These are phyloP conservation scores for Lathronympha strigana DNA, from an alignment of 2,888 invertebrate genomes.

Conservation along the genomic window DNA sequence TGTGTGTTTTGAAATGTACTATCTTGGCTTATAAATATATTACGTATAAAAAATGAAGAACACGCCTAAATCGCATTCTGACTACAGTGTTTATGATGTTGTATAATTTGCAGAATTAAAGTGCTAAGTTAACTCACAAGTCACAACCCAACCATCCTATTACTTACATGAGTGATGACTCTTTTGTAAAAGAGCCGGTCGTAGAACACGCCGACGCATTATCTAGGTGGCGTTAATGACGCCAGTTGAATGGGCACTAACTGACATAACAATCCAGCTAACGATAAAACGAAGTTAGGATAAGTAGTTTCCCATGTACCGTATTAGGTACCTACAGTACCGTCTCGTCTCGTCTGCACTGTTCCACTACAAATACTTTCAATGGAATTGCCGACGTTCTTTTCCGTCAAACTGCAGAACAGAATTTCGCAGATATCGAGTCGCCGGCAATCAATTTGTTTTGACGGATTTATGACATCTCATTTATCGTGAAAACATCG, in stretches of 20 bases:
- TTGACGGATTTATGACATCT: conserved; percentile 62
- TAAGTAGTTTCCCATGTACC: conserved; percentile 82
- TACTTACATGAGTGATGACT: conserved; percentile 29
- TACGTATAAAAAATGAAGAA: too few relatives aligned
- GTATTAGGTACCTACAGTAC: conserved; percentile 43
- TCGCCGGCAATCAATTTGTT: conserved; percentile 61
- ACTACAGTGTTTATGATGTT: background rate
- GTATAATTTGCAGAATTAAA: conserved; percentile 11
- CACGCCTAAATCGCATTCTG: too few relatives aligned
- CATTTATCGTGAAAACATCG: conserved; percentile 59
- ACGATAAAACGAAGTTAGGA: conserved; percentile 77
- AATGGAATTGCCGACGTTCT: conserved; percentile 50
- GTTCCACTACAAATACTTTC: conserved; percentile 52
- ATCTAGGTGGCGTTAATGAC: conserved; percentile 61
- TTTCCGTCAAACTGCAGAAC: conserved; percentile 43
- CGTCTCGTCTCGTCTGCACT: conserved; percentile 59
- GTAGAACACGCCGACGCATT: conserved; percentile 49
- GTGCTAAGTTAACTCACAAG: conserved; percentile 14
- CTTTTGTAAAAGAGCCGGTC: conserved; percentile 37
- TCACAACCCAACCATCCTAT: conserved; percentile 26
- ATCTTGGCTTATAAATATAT: background rate
- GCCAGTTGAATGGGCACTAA: conserved; percentile 61
- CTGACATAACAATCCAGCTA: conserved; percentile 72
- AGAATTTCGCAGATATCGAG: conserved; percentile 53
- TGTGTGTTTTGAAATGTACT: conserved; percentile 4